Evolutionary conservation across 2,888 invertebrate species (phyloP), one percentile per base, ranked within the genome.

Genomic region (Heteromurus nitidus): DNA sequence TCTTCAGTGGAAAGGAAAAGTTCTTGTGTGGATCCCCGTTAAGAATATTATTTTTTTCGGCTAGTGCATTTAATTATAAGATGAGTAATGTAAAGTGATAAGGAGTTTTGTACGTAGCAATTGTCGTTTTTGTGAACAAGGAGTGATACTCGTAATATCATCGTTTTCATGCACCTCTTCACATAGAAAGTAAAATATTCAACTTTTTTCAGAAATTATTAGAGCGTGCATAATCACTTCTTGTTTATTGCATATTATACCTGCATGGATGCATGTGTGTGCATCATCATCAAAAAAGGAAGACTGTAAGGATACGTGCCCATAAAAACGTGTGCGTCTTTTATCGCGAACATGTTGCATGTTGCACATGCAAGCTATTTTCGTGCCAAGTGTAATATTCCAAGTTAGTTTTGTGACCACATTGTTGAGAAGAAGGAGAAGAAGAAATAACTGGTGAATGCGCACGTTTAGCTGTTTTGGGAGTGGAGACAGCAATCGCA

Each of bases 221-320:
- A 80, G 80, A 80, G 80, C 80, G 80, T 80, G 47, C 65, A 80
- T 69, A 72, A 80, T 80, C 50, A 44, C 55, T 58, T 77, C 55
- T 44, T 36, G 36, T 36, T 2, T 44, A 13, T 28, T 20, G 16
- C 58, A 26, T 13, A 50, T 50, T 50, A 50, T 50, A 5, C 7
- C 50, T 36, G 36, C 13, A 13, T 36, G 36, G n/a, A 36, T 36
- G 13, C 50, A n/a, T n/a, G 50, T 50, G 5, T 13, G 50, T n/a
- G 18, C 11, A 50, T 50, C n/a, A 18, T 18, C 7, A 13, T 50
- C 7, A 13, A 13, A 7, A 5, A 50, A 50, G 50, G 50, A n/a
- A n/a, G 50, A 50, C 50, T 13, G 50, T 50, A n/a, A 13, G 50
- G 5, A n/a, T 18, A 50, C n/a, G 50, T n/a, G 50, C n/a, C 36